Conservation (phyloP, 2,113 vertebrate species). For the Solenodon paradoxus region DNA sequence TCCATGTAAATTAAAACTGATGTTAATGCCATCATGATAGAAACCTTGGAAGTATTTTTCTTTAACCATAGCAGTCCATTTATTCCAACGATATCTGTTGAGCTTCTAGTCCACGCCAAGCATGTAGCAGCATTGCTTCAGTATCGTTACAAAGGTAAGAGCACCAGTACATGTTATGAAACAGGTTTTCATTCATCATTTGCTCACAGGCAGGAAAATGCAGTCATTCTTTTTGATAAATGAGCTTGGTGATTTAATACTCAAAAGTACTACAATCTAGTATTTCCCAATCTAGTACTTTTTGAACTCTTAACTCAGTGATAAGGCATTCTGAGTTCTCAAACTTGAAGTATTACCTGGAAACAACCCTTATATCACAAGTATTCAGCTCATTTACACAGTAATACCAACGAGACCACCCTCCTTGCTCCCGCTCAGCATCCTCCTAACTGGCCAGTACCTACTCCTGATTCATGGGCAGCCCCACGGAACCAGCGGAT, state of each 20-base stretch:
- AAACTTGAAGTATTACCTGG: neutral
- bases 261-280: neutral
- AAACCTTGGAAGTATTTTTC: neutral
- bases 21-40: neutral
- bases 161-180: neutral
- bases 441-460: neutral
- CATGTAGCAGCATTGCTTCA: neutral
- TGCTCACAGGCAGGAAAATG: neutral
- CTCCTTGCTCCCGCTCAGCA: fast-evolving
- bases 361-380: neutral
- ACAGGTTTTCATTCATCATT: neutral
- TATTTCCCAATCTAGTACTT: neutral
- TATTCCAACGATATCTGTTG: neutral
- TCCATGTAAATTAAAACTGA: neutral
- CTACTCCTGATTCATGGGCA: neutral
- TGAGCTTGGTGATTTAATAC: constrained; percentile 10
- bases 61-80: neutral
- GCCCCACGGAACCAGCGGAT: neutral
- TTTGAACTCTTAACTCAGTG: neutral
- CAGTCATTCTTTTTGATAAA: neutral
- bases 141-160: neutral
- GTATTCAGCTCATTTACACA: neutral
- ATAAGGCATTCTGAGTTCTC: neutral
- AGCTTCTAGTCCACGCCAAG: neutral
- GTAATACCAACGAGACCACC: neutral